phyloP scores from a whole-genome alignment of 2,797 vertebrate species.

The Brachymystax lenok region DNA sequence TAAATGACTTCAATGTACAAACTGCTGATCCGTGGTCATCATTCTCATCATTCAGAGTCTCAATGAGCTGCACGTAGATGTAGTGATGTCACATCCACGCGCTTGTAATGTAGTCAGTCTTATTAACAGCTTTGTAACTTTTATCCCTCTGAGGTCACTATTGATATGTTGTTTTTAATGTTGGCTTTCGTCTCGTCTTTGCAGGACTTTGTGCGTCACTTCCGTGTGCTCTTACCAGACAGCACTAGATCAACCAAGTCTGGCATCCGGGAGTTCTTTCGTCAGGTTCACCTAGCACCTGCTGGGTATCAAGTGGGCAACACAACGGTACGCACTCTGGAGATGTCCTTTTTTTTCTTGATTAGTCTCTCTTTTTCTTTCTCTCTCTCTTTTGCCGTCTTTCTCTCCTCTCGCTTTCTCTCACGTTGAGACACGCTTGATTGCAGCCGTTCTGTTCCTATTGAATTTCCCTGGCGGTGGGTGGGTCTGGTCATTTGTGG shows the following conservation, averaged over 20 bases:
- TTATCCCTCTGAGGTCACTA: neutral
- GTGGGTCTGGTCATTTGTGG: neutral
- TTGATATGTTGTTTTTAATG: neutral
- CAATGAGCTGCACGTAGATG: neutral
- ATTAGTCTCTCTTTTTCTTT: neutral
- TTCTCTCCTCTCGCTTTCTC: neutral
- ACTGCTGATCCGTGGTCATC: too few relatives aligned
- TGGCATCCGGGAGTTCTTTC: constrained; percentile 88
- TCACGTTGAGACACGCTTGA: neutral
- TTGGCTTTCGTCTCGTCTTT: neutral
- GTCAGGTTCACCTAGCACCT: constrained; percentile 79
- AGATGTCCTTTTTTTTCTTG: neutral
- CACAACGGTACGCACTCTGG: constrained; percentile 82
- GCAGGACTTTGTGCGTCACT: constrained; percentile 93
- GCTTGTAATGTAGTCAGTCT: neutral
- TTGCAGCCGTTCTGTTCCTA: neutral
- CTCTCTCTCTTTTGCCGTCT: neutral
- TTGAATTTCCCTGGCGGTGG: neutral
- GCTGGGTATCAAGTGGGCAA: constrained; percentile 94
- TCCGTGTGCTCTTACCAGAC: constrained; percentile 88
- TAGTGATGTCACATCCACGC: neutral
- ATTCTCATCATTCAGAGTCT: too few relatives aligned
- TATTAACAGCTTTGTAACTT: neutral
- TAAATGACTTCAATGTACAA: too few relatives aligned
- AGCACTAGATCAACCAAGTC: constrained; percentile 80